Conservation (phyloP, 2,113 vertebrate genomes). For the Myotis davidii region DNA sequence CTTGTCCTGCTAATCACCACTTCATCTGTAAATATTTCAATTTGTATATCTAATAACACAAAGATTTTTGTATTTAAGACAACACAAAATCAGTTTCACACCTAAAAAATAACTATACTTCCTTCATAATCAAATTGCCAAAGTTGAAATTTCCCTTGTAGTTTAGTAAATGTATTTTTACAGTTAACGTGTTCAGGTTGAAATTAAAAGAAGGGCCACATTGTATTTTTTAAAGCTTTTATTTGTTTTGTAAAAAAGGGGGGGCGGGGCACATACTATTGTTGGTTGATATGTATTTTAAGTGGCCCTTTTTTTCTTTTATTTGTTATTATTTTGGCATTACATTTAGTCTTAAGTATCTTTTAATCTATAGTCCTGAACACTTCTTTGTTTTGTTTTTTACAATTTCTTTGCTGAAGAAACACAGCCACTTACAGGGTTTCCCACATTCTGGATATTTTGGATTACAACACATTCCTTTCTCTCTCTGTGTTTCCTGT, state of each 20-base stretch:
- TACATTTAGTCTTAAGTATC: not conserved
- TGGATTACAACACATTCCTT: not conserved
- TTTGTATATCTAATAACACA: not conserved
- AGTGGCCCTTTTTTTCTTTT: not conserved
- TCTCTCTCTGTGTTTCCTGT: not conserved
- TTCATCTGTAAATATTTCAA: constrained; percentile 25
- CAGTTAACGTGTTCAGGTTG: not conserved
- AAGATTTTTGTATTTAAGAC: not conserved
- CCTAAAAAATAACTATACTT: not conserved
- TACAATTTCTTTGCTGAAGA: not conserved
- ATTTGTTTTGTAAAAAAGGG: constrained; percentile 30
- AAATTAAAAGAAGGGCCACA: not conserved
- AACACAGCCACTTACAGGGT: not conserved
- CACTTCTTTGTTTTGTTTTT: not conserved
- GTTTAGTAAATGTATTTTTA: constrained; percentile 1
- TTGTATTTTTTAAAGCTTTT: not conserved
- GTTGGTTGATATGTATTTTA: not conserved
- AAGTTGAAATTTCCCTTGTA: not conserved
- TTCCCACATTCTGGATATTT: not conserved
- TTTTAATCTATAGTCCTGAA: not conserved
- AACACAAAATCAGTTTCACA: not conserved
- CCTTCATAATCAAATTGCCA: not conserved
- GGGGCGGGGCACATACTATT: not conserved
- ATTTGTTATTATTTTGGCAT: not conserved
- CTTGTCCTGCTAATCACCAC: not conserved